Evolutionary conservation across 1,140 invertebrate species (phyloP).

Genomic region (Cryptotermes secundus): DNA sequence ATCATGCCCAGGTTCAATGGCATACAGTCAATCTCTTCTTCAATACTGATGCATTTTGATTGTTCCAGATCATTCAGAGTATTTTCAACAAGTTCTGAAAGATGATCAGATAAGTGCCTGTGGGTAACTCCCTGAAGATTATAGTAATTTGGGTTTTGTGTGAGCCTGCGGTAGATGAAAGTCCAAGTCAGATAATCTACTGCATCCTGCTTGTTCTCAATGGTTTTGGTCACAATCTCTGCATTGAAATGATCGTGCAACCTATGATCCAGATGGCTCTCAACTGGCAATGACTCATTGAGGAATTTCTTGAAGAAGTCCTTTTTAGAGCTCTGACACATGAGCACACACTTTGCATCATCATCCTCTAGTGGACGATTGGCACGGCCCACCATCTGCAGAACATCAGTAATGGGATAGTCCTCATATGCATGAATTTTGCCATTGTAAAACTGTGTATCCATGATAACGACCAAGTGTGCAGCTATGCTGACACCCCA

Average conservation of each 20-base stretch:
- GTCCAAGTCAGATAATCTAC: conserved; percentile 99
- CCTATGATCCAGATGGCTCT: conserved; percentile 95
- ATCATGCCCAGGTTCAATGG: conserved; percentile 99
- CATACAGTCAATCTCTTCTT: conserved; percentile 96
- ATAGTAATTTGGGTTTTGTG: conserved; percentile 99
- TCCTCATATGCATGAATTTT: conserved; percentile 93
- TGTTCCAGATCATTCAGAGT: conserved; percentile 95
- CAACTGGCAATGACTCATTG: conserved; percentile 96
- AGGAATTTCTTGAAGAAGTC: conserved; percentile 99
- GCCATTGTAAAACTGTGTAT: conserved; percentile 97
- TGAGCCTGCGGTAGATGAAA: conserved; percentile 93
- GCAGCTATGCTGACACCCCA: conserved; percentile 88
- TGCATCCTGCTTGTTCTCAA: conserved; percentile 99
- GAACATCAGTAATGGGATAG: conserved; percentile 94
- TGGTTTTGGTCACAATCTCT: conserved; percentile 99
- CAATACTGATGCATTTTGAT: conserved; percentile 96
- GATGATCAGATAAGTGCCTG: conserved; percentile 94
- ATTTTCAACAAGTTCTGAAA: conserved; percentile 97
- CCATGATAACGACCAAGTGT: conserved; percentile 95
- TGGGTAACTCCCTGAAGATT: conserved; percentile 96
- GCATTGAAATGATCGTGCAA: conserved; percentile 99
- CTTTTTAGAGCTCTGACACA: conserved; percentile 97
- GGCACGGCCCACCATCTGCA: conserved; percentile 95
- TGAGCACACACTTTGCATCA: conserved; percentile 93
- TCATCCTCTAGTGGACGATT: conserved; percentile 89